Evolutionary conservation across 2,888 invertebrate species (phyloP).

Genomic region (Megastigmus dorsalis): DNA sequence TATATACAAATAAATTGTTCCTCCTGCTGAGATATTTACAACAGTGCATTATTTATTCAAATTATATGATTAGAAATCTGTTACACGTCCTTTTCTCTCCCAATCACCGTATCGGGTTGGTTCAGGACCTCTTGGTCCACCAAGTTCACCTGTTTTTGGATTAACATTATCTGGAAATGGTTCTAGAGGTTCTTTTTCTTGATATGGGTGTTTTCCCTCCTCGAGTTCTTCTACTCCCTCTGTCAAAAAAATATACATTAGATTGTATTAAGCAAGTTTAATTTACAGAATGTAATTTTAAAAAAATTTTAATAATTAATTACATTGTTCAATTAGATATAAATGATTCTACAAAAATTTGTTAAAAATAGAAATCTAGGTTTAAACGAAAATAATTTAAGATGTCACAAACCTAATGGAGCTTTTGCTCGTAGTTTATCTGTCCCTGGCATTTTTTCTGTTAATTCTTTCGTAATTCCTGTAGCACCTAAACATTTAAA

Average conservation of each 20-base stretch:
- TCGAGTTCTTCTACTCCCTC: constrained; percentile 40
- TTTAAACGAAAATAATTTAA: neutral
- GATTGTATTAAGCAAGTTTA: neutral
- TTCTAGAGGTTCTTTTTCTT: constrained; percentile 88
- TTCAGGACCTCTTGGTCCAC: constrained; percentile 97
- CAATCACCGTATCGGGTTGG: constrained; percentile 99
- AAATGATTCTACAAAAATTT: too few species aligned
- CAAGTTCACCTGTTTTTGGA: constrained; percentile 95
- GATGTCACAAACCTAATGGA: constrained; percentile 36
- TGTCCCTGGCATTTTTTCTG: neutral
- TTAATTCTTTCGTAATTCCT: constrained; percentile 6
- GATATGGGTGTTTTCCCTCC: constrained; percentile 80
- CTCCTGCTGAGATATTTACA: constrained; percentile 18
- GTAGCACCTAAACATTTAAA: constrained; percentile 16
- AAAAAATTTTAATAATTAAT: too few species aligned
- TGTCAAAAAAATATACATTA: constrained; percentile 24
- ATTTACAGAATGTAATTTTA: too few species aligned
- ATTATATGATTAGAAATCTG: constrained; percentile 85
- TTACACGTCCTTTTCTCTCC: constrained; percentile 98
- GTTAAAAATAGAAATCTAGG: too few species aligned
- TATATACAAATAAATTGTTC: constrained; percentile 1
- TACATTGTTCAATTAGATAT: too few species aligned
- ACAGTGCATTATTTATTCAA: neutral
- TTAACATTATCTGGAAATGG: constrained; percentile 92
- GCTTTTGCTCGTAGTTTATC: constrained; percentile 38